These are phyloP conservation scores for Ptyas mucosa DNA, from an alignment of 2,113 vertebrate species.

Conservation along the genomic window DNA sequence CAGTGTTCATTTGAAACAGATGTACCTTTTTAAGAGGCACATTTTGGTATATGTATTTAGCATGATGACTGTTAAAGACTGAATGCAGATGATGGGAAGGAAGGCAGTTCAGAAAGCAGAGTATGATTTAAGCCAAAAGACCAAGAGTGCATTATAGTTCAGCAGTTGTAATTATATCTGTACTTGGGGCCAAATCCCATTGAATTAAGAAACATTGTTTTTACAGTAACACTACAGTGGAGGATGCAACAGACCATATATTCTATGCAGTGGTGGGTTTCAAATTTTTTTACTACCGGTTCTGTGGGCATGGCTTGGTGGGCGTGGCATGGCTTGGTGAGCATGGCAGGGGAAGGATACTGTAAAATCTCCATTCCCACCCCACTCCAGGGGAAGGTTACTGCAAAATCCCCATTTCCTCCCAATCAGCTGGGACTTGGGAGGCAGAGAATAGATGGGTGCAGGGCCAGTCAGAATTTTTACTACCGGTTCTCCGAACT, in stretches of 20 bases:
- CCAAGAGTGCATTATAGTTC: not conserved
- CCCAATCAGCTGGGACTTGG: no score
- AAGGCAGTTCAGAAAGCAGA: not conserved
- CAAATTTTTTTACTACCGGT: no score
- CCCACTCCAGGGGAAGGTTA: no score
- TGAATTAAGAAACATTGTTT: not conserved
- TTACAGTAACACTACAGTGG: not conserved
- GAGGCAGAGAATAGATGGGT: no score
- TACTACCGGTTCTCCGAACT: no score
- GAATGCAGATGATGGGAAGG: not conserved
- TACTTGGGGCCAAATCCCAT: not conserved
- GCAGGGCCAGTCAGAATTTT: no score
- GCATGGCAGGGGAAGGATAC: no score
- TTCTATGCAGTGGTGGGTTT: no score
- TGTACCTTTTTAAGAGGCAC: not conserved
- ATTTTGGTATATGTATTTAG: not conserved
- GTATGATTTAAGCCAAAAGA: not conserved
- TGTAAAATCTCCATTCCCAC: no score
- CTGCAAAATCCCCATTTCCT: no score
- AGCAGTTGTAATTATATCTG: not conserved
- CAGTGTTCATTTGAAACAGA: not conserved
- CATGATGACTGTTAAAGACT: not conserved
- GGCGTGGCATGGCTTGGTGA: no score
- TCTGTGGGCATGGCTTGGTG: no score
- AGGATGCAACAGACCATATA: not conserved